These are phyloP conservation scores for Platynereis dumerilii DNA, from an alignment of 2,888 invertebrate species.

Conservation along the genomic window DNA sequence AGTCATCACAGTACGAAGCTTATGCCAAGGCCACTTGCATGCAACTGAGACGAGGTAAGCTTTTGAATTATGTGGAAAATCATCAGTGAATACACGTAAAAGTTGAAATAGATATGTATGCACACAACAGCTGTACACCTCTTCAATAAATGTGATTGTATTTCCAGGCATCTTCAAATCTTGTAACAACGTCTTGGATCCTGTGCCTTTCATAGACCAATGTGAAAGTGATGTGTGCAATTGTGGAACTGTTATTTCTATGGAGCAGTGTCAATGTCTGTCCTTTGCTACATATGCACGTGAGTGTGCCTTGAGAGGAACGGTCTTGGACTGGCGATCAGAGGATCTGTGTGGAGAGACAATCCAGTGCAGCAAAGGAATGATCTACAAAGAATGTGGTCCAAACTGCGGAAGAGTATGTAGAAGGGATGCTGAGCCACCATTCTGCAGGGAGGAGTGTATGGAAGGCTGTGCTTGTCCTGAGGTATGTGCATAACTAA, in stretches of 20 bases:
- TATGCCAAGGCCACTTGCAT: slow-evolving; percentile 16
- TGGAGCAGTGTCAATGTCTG: slow-evolving; percentile 70
- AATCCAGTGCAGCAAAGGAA: slow-evolving; percentile 22
- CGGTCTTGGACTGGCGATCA: slow-evolving; percentile 35
- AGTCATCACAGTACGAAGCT: slow-evolving; percentile 25
- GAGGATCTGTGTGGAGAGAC: slow-evolving; percentile 31
- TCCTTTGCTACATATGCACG: no score
- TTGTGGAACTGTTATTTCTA: slow-evolving; percentile 64
- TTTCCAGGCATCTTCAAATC: no score
- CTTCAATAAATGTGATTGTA: no score
- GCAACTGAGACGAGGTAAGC: no score
- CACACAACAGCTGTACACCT: no score
- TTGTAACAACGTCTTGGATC: slow-evolving; percentile 84
- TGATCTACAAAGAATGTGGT: slow-evolving; percentile 32
- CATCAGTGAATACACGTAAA: no score
- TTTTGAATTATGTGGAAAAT: no score
- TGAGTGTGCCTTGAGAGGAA: slow-evolving; percentile 33
- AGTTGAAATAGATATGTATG: no score
- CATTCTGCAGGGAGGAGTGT: slow-evolving; percentile 66
- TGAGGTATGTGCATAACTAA: no score
- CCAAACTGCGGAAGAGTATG: slow-evolving; percentile 28
- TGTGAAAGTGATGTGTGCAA: slow-evolving; percentile 89
- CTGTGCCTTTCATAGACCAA: slow-evolving; percentile 78
- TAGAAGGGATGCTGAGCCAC: slow-evolving; percentile 19
- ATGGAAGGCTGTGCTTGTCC: slow-evolving; percentile 92